Evolutionary conservation across 1,140 invertebrate genomes (phyloP).

Genomic region (Anagrus nilaparvatae): DNA sequence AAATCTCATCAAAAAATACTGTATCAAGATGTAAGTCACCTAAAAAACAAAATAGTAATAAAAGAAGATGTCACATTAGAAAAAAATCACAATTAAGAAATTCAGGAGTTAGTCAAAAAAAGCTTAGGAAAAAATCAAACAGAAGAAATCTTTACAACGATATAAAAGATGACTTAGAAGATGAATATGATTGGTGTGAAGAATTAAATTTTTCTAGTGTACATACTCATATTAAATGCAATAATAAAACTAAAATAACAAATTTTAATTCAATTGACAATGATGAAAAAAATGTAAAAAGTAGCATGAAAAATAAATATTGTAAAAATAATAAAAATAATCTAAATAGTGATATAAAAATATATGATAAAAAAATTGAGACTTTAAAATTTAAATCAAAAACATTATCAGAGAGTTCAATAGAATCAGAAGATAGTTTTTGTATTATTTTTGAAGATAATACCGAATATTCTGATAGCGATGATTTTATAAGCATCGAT

Average conservation of each 20-base stretch:
- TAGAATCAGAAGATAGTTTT: slow-evolving; percentile 38
- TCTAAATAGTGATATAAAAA: background rate
- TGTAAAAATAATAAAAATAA: background rate
- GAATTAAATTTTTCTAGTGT: background rate
- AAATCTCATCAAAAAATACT: slow-evolving; percentile 18
- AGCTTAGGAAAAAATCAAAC: slow-evolving; percentile 24
- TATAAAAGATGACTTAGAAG: slow-evolving; percentile 21
- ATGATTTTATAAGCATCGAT: slow-evolving; percentile 11
- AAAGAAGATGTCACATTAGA: slow-evolving; percentile 21
- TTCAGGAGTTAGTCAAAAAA: slow-evolving; percentile 27
- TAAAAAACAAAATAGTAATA: too few species aligned
- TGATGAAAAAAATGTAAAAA: background rate
- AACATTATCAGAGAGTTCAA: slow-evolving; percentile 31
- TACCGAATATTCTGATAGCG: slow-evolving; percentile 15
- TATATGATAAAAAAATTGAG: background rate
- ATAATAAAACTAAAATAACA: background rate
- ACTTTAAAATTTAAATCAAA: slow-evolving; percentile 20
- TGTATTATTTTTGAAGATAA: slow-evolving; percentile 31
- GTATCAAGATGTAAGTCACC: slow-evolving; percentile 18
- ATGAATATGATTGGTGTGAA: slow-evolving; percentile 6
- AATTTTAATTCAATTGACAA: background rate
- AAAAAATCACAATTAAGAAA: slow-evolving; percentile 23
- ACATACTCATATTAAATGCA: background rate
- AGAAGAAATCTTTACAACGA: slow-evolving; percentile 19
- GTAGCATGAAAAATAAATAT: background rate